Evolutionary conservation across 2,888 invertebrate genomes (phyloP), one percentile per base, ranked within the genome.

Genomic region (Hedya salicella): DNA sequence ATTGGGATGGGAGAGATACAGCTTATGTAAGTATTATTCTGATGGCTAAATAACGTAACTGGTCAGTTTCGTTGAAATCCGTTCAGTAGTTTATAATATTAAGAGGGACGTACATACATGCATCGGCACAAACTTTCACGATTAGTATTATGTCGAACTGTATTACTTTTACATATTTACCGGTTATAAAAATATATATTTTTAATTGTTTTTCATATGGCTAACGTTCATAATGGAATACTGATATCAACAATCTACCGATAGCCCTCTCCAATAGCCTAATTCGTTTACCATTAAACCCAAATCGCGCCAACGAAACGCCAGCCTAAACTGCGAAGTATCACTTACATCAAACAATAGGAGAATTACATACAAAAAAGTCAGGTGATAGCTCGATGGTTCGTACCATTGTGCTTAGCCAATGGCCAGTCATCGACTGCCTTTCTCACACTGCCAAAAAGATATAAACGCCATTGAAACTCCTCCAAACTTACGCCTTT

Each of bases 301-400:
- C 1, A 1, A 64, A 67, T 71, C 76, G 77, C 71, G 14, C 42
- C 48, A 62, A 67, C 53, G 72, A 72, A 79, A 82, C 77, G 60
- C 54, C 52, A 62, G 74, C 72, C 77, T 83, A 82, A 83, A 79
- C 78, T 81, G 79, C 77, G 79, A 80, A 81, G 82, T 85, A 82
- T 85, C 82, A 75, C 78, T 86, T 82, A 84, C 85, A 75, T 79
- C 87, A 89, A 89, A 91, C 90, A 91, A 91, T 91, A 80, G 89
- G 75, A 73, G 83, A 85, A 85, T 88, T 85, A 85, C 75, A 75
- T 78, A 85, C 78, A 83, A 84, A 85, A 86, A 77, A 83, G 79
- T 79, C 72, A 81, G 81, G 84, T 82, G 85, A 85, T 86, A 83
- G 81, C 78, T 76, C 75, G 73, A 80, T 78, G 80, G 79, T 78